Evolutionary conservation across 2,113 vertebrate species (phyloP).

Genomic region (Progne subis): DNA sequence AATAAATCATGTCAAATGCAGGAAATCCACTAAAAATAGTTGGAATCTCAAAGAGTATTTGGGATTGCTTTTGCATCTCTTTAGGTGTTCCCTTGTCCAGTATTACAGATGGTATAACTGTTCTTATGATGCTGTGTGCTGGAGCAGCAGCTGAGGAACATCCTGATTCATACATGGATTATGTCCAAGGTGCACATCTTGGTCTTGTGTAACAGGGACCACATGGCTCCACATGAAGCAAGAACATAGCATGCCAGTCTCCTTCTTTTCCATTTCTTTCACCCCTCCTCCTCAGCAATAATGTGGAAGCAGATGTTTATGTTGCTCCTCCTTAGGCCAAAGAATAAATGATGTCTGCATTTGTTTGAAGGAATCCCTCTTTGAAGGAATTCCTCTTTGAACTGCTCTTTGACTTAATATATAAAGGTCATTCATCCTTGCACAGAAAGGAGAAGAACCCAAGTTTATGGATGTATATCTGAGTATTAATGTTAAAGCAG

Average conservation of each 20-base stretch:
- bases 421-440: not conserved
- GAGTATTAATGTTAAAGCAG: not conserved
- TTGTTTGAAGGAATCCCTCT: conserved; percentile 23
- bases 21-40: not conserved
- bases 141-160: conserved; percentile 14
- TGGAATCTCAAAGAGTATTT: not conserved
- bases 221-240: not conserved
- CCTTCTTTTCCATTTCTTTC: not conserved
- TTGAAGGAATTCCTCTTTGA: conserved; percentile 26
- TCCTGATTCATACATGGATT: conserved; percentile 14
- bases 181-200: conserved; percentile 28
- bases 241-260: not conserved
- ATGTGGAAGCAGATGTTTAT: conserved; percentile 2
- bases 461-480: not conserved
- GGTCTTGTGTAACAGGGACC: conserved; percentile 19
- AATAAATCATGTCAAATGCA: not conserved
- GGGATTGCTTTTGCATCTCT: not conserved
- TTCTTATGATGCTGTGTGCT: not conserved
- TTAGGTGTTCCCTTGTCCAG: not conserved
- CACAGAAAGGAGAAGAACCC: not conserved
- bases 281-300: not conserved
- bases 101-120: not conserved
- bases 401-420: not conserved
- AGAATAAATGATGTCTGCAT: not conserved
- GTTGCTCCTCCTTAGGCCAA: not conserved